Percentiles rank a stretch among this genome's conserved stretches.
phyloP scores from a whole-genome alignment of 2,888 invertebrate species.

The Protophormia terraenovae region DNA sequence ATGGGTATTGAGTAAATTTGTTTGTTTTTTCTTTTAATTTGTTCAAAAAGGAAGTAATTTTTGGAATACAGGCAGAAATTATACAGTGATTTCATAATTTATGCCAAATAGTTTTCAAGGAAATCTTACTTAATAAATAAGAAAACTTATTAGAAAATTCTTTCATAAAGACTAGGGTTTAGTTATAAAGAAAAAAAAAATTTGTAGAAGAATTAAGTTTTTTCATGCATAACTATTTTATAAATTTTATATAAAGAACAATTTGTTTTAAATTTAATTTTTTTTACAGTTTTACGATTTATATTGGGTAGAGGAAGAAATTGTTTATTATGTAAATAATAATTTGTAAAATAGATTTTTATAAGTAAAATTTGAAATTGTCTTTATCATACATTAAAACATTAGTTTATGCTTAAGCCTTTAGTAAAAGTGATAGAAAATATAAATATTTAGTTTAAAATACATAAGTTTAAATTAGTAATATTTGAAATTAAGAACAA shows the following conservation, averaged over 20 bases:
- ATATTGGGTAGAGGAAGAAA: constrained; percentile 42
- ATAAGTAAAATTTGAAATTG: neutral
- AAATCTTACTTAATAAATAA: neutral
- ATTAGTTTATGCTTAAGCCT: too few relatives aligned
- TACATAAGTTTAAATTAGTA: too few relatives aligned
- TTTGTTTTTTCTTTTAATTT: neutral
- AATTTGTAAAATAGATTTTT: neutral
- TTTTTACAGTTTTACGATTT: constrained; percentile 30
- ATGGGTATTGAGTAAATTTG: neutral
- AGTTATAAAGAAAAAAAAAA: neutral
- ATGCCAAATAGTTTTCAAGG: neutral
- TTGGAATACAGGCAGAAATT: neutral
- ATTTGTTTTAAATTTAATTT: too few relatives aligned
- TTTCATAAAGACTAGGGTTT: neutral
- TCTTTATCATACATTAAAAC: too few relatives aligned
- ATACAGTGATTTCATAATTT: neutral
- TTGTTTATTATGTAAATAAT: constrained; percentile 27
- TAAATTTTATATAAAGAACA: too few relatives aligned
- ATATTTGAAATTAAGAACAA: too few relatives aligned
- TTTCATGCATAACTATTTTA: neutral
- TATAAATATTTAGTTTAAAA: too few relatives aligned
- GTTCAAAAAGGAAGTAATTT: neutral
- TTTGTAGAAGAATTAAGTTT: neutral
- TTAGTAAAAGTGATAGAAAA: too few relatives aligned
- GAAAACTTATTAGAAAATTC: neutral